These are phyloP conservation scores for Tenebrosternarchus preto DNA, from an alignment of 2,113 vertebrate species.

Conservation along the genomic window DNA sequence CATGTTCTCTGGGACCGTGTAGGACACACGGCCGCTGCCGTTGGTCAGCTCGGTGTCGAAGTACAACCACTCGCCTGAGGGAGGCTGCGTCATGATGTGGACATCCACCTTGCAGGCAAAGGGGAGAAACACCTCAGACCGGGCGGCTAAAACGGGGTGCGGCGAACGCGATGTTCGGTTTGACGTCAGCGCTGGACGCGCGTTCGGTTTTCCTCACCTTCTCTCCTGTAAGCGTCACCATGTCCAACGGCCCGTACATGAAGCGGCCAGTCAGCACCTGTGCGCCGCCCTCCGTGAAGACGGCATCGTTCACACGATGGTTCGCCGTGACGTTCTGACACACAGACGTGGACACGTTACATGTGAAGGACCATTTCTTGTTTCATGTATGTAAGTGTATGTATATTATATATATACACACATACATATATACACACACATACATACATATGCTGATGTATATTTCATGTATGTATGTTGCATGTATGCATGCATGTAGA, in stretches of 20 bases:
- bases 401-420: no score
- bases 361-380: not conserved
- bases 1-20: constrained; percentile 82
- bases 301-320: constrained; percentile 89
- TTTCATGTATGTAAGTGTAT: no score
- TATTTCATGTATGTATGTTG: not conserved
- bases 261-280: constrained; percentile 90
- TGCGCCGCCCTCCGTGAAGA: constrained; percentile 87
- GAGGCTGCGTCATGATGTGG: constrained; percentile 96
- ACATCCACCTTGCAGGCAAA: constrained; percentile 83
- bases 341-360: constrained; percentile 4
- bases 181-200: no score
- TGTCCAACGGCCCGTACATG: constrained; percentile 97
- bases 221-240: constrained; percentile 97
- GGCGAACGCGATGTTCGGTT: no score
- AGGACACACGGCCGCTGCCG: constrained; percentile 92
- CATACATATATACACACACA: no score
- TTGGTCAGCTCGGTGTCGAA: constrained; percentile 93
- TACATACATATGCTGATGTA: no score
- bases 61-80: constrained; percentile 93
- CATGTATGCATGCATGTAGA: no score
- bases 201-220: constrained; percentile 77
- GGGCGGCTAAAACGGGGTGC: no score
- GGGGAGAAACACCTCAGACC: not conserved
- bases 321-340: constrained; percentile 93